Evolutionary conservation across 2,113 vertebrate species (phyloP), one percentile per base, ranked within the genome.

Genomic region (Paramisgurnus dabryanus): DNA sequence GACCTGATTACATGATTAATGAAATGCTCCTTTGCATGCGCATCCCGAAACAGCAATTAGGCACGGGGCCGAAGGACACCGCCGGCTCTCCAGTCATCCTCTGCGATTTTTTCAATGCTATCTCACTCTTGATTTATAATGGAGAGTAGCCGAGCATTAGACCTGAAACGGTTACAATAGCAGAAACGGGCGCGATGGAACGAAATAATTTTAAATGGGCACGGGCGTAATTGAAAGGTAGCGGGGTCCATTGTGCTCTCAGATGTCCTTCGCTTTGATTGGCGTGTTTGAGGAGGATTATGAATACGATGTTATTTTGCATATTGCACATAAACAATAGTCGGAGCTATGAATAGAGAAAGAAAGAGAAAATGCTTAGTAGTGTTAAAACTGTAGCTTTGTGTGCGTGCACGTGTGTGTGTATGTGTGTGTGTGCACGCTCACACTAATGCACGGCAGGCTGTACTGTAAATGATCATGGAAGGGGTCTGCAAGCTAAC

Each of bases 1-100:
- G 95, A 98, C 95, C 93, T 98, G 98, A 99, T 99, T 99, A 99
- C 98, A 99, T 99, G 98, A 99, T 99, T 98, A 98, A 99, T 99
- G 98, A 97, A 98, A 97, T 96, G 94, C 95, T 93, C 95, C 94
- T 87, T 95, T 96, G 95, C 96, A 96, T 96, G 96, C 95, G 93
- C 96, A 95, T 98, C 97, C 95, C 95, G 96, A 97, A 98, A 95
- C 94, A 96, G 97, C 96, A 99, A 99, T 99, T 99, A 98, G 95
- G 94, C 94, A 94, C 90, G 91, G 93, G 73, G 93, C 93, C 93
- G 94, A 90, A 93, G 95, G 94, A 94, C 95, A 90, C 93, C 89
- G 93, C 93, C 92, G 90, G 91, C 95, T 94, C 95, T 94, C 40
- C 84, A 94, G 91, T 92, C 93, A 92, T 13, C 55, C 87, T 86